phyloP scores from a whole-genome alignment of 1,140 invertebrate genomes.

The Drosophila pruinosa region DNA sequence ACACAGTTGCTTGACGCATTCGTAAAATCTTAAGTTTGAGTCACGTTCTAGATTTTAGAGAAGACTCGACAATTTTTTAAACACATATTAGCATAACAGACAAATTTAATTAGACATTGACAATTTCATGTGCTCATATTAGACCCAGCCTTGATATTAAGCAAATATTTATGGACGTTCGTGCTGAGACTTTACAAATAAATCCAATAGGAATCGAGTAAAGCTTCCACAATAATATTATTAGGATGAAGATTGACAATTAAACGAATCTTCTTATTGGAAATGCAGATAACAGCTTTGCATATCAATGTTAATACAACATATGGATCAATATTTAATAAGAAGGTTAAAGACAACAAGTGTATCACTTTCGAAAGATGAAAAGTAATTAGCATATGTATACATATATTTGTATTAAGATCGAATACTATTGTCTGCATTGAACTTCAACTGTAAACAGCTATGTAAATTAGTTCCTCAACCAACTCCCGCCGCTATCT shows the following conservation, averaged over 20 bases:
- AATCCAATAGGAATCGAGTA: background rate
- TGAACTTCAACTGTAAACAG: background rate
- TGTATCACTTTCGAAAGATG: too few species aligned
- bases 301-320: too few species aligned
- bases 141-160: background rate
- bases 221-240: background rate
- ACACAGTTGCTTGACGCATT: conserved; percentile 25
- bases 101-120: conserved; percentile 13
- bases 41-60: conserved; percentile 30
- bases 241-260: too few species aligned
- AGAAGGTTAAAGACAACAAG: too few species aligned
- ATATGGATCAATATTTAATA: too few species aligned
- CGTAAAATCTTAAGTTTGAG: conserved; percentile 17
- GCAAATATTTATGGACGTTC: background rate
- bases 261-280: too few species aligned
- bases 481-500: background rate
- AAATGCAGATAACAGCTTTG: too few species aligned
- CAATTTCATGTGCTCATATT: background rate
- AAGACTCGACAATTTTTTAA: conserved; percentile 42
- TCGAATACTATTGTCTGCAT: too few species aligned
- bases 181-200: background rate
- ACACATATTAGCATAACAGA: conserved; percentile 2
- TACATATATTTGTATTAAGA: too few species aligned
- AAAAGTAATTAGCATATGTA: too few species aligned
- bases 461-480: too few species aligned